Evolutionary conservation across 2,113 vertebrate genomes (phyloP).

Genomic region (Manacus vitellinus): DNA sequence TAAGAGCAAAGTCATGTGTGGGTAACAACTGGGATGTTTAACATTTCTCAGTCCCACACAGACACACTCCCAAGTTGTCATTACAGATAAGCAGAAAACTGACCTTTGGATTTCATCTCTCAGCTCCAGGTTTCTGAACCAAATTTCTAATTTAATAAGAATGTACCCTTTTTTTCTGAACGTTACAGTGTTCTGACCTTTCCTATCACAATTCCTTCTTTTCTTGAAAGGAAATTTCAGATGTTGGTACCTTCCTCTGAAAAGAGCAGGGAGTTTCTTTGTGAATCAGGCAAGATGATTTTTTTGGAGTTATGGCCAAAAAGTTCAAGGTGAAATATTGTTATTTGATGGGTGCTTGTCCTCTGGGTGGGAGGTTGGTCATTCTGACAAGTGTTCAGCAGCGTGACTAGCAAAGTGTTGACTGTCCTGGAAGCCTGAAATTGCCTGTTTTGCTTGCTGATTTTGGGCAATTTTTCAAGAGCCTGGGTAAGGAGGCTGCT

Average conservation of each 20-base stretch:
- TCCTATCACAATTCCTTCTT: fast-evolving
- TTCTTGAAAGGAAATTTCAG: neutral
- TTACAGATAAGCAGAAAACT: neutral
- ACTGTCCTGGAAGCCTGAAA: neutral
- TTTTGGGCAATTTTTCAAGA: neutral
- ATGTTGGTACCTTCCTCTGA: neutral
- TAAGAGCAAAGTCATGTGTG: fast-evolving
- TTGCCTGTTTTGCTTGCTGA: neutral
- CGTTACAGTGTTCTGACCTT: neutral
- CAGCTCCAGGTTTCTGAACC: neutral
- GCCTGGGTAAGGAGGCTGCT: neutral
- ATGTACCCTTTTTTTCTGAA: neutral
- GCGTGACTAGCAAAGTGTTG: neutral
- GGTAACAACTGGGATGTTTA: fast-evolving
- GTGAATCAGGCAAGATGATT: neutral
- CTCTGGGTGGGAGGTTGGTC: neutral
- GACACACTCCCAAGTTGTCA: neutral
- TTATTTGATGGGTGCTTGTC: neutral
- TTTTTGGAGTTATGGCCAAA: neutral
- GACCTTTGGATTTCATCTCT: neutral
- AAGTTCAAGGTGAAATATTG: neutral
- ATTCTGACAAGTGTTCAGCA: neutral
- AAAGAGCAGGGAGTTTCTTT: neutral
- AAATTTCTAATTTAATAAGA: neutral
- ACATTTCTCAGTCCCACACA: fast-evolving